Base-by-base conservation (phyloP, 2,888 invertebrate species). In the Byasa hedistus region DNA sequence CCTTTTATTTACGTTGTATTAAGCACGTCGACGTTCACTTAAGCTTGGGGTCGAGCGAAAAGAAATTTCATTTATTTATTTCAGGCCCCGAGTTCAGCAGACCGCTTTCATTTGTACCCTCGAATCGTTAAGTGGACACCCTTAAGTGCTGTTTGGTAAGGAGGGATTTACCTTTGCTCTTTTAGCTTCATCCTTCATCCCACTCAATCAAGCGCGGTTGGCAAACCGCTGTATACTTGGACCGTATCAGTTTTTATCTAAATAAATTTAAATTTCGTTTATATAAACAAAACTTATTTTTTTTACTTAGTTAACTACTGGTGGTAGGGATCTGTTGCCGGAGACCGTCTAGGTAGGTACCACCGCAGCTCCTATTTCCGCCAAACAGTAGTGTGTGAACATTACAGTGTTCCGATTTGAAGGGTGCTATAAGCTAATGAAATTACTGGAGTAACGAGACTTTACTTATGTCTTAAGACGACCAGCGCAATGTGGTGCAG, bases 151-250 rank as follows among this genome's bases (percentile, higher is more conserved):
- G 84, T 90, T 91, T 90, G 90, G 88, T 80, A 86, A 87, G 84
- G 76, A 83, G 85, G 86, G 91, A 89, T 91, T 89, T 87, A 87
- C 87, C 87, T 89, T 85, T 88, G 90, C 89, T 89, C 89, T 85
- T 89, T 90, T 84, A 78, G 76, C 77, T 77, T 79, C 79, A 78
- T 73, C 83, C 82, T 81, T 82, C 79, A 78, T 79, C 80, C 84
- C 83, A 81, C 87, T 89, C 88, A 87, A 89, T 91, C 89, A 87
- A 81, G 78, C 75, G 71, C 73, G 73, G 75, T 74, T 19, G 44
- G 44, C 17, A 17, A 44, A 74, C 51, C 21, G 32, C 24, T 59
- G 21, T 21, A 55, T 68, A 65, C 78, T 79, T 82, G 79, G 80
- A 78, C 57, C 64, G 54, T 58, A 61, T 52, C 56, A 21, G 23